Base-by-base conservation (phyloP, 2,113 vertebrate species). In the Coregonus clupeaformis region DNA sequence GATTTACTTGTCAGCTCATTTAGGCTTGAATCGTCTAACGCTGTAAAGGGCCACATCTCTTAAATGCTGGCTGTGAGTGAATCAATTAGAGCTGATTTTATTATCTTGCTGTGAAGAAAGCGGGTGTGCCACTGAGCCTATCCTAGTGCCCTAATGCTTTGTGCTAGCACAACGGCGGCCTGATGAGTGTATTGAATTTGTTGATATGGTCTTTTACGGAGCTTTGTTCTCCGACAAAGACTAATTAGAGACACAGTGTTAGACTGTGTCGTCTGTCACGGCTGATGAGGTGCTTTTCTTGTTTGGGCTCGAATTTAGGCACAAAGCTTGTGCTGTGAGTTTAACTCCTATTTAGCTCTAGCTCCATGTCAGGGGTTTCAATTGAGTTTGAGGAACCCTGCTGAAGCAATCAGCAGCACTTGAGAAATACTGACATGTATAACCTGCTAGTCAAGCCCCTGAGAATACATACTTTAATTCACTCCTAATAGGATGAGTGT, bases 141-240 rank as follows among this genome's bases (percentile, higher is more conserved):
- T 25, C 81, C 82, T 76, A 52, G 59, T 55, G 73, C 59, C 11
- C 71, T 84, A 32, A 75, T 59, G 65, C 64, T 77, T 80, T 69
- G 7, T 11, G 83, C 64, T 0, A 30, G 79, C 75, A 0, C 79
- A 79, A 67, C 82, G 70, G 84, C 74, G 64, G 82, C 71, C 55
- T 77, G 75, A 86, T 77, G 71, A 84, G 80, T 72, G 13, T 45
- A 73, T 75, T 75, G 76, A 62, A 42, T 65, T 67, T 69, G 76
- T 68, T 69, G 82, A 83, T 87, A 52, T 11, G 9, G 36, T 42
- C 9, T 42, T 42, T 42, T 42, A 42, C 5, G 16, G 16, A 18
- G 72, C 75, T 80, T 70, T 11, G 57, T 68, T 71, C 9, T 77
- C 67, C 78, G 69, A 80, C 36, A 24, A 72, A 66, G 78, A 47